Conservation (phyloP, 1,140 invertebrate genomes). For the Agrypnia vestita region DNA sequence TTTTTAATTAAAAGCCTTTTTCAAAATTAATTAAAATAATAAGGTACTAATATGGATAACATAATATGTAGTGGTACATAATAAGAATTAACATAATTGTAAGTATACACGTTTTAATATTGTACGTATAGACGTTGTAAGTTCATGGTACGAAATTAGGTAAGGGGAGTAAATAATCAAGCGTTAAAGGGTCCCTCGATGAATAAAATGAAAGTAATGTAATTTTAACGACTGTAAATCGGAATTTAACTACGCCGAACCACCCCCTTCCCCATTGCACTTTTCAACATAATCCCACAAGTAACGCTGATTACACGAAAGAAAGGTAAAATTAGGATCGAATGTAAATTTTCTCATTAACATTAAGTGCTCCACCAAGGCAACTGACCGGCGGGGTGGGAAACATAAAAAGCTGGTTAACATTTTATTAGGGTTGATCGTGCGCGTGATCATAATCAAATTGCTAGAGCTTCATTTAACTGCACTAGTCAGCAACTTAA, state of each 20-base stretch:
- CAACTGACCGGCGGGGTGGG: conserved; percentile 1
- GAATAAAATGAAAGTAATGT: background rate
- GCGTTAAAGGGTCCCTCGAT: background rate
- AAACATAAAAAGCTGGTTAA: conserved; percentile 12
- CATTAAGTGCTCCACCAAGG: conserved; percentile 42
- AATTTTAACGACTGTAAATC: background rate
- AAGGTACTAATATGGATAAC: no score
- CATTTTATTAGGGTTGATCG: background rate
- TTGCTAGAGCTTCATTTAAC: background rate
- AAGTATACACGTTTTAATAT: no score
- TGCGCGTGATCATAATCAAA: conserved; percentile 1
- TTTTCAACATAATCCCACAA: background rate
- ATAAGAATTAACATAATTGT: no score
- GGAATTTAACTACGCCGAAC: background rate
- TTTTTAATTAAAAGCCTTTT: no score
- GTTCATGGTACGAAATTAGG: no score
- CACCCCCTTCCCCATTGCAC: background rate
- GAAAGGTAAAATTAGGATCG: background rate
- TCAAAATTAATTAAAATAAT: no score
- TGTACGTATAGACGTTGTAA: no score
- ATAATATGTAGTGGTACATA: no score
- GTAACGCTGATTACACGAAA: conserved; percentile 16
- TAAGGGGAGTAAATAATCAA: no score
- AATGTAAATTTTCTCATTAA: conserved; percentile 50
- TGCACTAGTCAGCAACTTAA: background rate